Percentiles rank a stretch among this genome's conserved stretches.
Conservation (phyloP, 2,888 invertebrate species). For the Zygogramma bicolorata region DNA sequence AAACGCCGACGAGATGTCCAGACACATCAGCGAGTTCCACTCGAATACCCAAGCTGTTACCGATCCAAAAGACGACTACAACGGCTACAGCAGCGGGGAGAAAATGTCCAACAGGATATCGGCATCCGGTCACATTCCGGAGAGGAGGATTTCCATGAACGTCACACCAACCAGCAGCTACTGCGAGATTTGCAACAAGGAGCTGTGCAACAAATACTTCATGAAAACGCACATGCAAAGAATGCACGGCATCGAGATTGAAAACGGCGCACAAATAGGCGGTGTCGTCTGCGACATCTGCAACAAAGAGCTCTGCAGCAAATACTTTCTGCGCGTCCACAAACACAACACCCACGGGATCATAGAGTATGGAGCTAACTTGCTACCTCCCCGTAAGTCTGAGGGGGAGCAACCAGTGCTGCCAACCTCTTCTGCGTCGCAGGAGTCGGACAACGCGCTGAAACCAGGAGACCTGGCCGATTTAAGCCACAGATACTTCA, state of each 20-base stretch:
- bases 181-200: conserved; percentile 98
- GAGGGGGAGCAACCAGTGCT: conserved; percentile 62
- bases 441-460: conserved; percentile 66
- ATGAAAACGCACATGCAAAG: conserved; percentile 99
- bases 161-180: conserved; percentile 85
- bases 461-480: conserved; percentile 72
- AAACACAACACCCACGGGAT: conserved; percentile 98
- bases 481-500: conserved; percentile 74
- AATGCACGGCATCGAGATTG: conserved; percentile 96
- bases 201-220: conserved; percentile 99
- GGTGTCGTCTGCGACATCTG: conserved; percentile 98
- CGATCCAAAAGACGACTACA: conserved; percentile 59
- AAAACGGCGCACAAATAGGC: conserved; percentile 91
- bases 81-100: conserved; percentile 68
- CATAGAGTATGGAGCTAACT: conserved; percentile 79
- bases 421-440: conserved; percentile 41
- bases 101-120: conserved; percentile 61
- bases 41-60: conserved; percentile 60
- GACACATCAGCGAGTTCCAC: conserved; percentile 78
- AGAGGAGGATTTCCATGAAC: conserved; percentile 73
- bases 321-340: conserved; percentile 96
- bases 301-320: conserved; percentile 97
- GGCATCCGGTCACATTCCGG: conserved; percentile 59
- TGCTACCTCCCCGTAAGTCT: conserved; percentile 65
- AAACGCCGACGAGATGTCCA: conserved; percentile 75